Percentiles rank a stretch among this genome's conserved stretches.
These are phyloP conservation scores for Temnopleurus reevesii DNA, from an alignment of 53 echinoderm and acorn worm species.

Conservation along the genomic window DNA sequence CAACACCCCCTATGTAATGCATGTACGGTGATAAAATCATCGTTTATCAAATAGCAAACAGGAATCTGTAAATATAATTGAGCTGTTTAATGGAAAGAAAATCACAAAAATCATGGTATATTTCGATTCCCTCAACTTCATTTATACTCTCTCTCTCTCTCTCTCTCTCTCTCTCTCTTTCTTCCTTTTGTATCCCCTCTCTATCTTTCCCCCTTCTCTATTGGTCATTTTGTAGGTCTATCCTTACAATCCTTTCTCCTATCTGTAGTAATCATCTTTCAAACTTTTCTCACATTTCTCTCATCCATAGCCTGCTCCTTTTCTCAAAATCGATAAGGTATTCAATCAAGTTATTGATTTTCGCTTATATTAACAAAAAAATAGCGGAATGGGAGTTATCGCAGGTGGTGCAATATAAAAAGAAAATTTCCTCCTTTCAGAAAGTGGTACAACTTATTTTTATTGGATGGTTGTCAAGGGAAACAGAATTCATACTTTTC, in stretches of 20 bases:
- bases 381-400: background rate
- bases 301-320: background rate
- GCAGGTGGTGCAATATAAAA: background rate
- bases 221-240: background rate
- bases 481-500: no score
- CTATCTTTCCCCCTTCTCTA: background rate
- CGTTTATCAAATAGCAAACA: background rate
- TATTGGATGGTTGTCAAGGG: no score
- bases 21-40: no score
- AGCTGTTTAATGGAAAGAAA: no score
- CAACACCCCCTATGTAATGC: no score
- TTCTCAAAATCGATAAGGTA: slow-evolving; percentile 26
- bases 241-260: background rate
- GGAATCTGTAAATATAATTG: no score
- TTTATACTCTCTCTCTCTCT: background rate
- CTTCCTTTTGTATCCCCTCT: background rate
- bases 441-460: no score
- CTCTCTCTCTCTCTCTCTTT: slow-evolving; percentile 17
- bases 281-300: background rate
- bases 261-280: background rate
- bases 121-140: background rate
- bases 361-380: background rate
- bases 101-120: no score
- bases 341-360: slow-evolving; percentile 10
- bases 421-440: no score